Base-by-base conservation (phyloP, 1,140 invertebrate genomes). In the Zelostemma sp. region DNA sequence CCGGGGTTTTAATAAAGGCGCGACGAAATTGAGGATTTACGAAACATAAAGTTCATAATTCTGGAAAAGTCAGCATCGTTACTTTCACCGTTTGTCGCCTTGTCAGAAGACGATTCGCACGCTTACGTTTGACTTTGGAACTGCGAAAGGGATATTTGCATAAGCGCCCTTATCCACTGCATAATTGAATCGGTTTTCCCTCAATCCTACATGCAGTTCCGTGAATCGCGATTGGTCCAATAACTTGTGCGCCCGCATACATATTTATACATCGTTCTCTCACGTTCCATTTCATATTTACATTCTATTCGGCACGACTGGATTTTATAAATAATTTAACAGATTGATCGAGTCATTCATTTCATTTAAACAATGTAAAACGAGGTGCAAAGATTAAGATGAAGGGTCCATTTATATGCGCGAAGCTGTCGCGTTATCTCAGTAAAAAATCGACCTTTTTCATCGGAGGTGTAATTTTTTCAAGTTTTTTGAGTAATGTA, bases 51-150 rank as follows among this genome's bases (percentile, higher is more conserved):
- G 56, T 43, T 33, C 16, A 41, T 50, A 33, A 50, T 40, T 58
- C 21, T 2, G 38, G 12, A 49, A 21, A 58, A 47, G 19, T 18
- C 25, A 18, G 31, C 16, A 15, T 19, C 48, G 55, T 57, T 46
- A 56, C 9, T 28, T 40, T 35, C 46, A 49, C 12, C 8, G 16
- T 38, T 51, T 21, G 19, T 8, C 50, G 35, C 33, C 57, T 59
- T 51, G 57, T 49, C 35, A 33, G 14, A 18, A 38, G 48, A 43
- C 35, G 8, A 40, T 21, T 25, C 48, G 18, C 40, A n/a, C 33
- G 56, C 47, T 58, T 58, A 33, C 49, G 47, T 50, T 62, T 48
- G 47, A 62, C 41, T 62, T 62, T 62, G 12, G 31, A 25, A n/a
- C 41, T 45, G 53, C 48, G 35, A 35, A 40, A 46, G 28, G 41